phyloP scores from a whole-genome alignment of 2,797 vertebrate genomes.

The Odontamblyopus lacepedii region DNA sequence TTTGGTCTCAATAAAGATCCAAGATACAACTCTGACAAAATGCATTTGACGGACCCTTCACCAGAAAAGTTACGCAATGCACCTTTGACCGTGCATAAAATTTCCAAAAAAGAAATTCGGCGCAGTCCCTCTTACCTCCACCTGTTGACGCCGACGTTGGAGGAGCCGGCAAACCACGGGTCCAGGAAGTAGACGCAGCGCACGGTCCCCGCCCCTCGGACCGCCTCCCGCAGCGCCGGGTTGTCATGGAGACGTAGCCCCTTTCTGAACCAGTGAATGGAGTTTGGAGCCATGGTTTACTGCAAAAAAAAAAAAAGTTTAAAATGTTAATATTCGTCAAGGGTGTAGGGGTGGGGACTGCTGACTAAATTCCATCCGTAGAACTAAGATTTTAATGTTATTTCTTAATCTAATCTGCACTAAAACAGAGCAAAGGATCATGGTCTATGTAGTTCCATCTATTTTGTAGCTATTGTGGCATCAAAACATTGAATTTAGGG shows the following conservation, averaged over 20 bases:
- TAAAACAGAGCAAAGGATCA: too few species aligned
- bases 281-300: constrained; percentile 76
- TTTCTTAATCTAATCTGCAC: too few species aligned
- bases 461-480: too few species aligned
- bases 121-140: constrained; percentile 70
- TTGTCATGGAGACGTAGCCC: constrained; percentile 83
- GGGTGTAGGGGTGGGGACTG: not conserved
- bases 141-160: constrained; percentile 81
- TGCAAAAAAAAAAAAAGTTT: constrained; percentile 11
- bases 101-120: not conserved
- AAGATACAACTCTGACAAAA: too few species aligned
- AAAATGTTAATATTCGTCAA: not conserved
- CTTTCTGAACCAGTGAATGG: constrained; percentile 84
- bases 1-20: too few species aligned
- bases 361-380: too few species aligned
- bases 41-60: too few species aligned
- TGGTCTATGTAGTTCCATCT: too few species aligned
- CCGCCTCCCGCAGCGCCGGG: constrained; percentile 74
- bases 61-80: too few species aligned
- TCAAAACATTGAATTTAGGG: too few species aligned
- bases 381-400: too few species aligned
- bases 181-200: constrained; percentile 83
- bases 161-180: constrained; percentile 83
- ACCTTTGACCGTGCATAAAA: too few species aligned
- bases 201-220: constrained; percentile 73